Evolutionary conservation across 2,888 invertebrate genomes (phyloP), one percentile per base, ranked within the genome.

Genomic region (Lissonota sp.): DNA sequence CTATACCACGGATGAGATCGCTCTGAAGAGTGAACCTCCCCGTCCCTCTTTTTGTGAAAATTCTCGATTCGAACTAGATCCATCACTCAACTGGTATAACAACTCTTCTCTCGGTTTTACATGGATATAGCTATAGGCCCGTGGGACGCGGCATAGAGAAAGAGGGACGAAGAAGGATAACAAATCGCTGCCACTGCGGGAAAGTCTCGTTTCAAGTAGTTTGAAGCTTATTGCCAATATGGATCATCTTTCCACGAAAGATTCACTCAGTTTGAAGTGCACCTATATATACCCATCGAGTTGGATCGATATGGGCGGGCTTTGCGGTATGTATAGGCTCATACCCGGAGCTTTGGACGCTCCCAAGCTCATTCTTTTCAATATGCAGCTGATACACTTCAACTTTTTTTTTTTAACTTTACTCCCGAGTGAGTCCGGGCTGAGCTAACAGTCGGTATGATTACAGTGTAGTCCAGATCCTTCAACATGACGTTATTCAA

Each of bases 221-320:
- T 79, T 16, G 46, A 53, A 79, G 74, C 79, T 79, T 79, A 75
- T 71, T 79, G 70, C 79, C 74, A 79, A 75, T 79, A 71, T 79
- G 79, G 79, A 79, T 79, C 79, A 79, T 79, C 75, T 79, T 79
- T 75, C 70, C 26, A 62, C 16, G 49, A 66, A 55, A 66, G 60
- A 67, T 72, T 72, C 72, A 7, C 49, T 2, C 26, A 55, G 26
- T 40, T 63, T 51, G 49, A 49, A 63, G 73, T 55, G 26, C 26
- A 26, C 26, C 26, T 26, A 60, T 49, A 40, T 66, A 63, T n/a
- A n/a, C n/a, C n/a, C 37, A 7, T 42, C 8, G 10, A 26, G n/a
- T 37, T 42, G 8, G 12, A 60, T 62, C 46, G 37, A 51, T 51
- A 1, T 1, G 10, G 1, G 44, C 44, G 44, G 44, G 1, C 26